Conservation (phyloP, 2,797 vertebrate species). For the Anguilla megastoma region DNA sequence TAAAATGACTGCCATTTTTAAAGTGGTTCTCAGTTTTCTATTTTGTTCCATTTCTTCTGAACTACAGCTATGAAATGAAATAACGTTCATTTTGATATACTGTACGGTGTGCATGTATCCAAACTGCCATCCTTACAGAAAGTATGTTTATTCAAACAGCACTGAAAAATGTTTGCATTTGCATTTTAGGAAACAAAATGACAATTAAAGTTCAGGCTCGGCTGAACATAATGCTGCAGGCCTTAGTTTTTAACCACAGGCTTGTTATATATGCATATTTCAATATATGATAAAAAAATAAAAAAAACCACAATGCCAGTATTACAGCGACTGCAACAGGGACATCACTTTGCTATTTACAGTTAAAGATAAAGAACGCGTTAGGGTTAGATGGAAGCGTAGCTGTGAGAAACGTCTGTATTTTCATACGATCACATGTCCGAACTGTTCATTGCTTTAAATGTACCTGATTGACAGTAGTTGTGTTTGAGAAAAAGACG, state of each 20-base stretch:
- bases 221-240: not conserved
- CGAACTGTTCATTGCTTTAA: not conserved
- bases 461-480: not conserved
- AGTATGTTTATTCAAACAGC: not conserved
- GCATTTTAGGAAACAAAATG: not conserved
- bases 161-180: not conserved
- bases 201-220: not conserved
- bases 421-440: not conserved
- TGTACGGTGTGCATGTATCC: not conserved
- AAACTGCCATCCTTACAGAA: not conserved
- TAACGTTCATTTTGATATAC: not conserved
- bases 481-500: not conserved
- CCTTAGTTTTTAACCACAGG: not conserved
- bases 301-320: not conserved
- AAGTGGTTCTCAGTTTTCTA: not conserved
- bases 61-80: not conserved
- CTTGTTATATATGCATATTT: not conserved
- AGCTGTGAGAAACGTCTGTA: not conserved
- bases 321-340: not conserved
- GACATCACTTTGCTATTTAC: not conserved
- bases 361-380: not conserved
- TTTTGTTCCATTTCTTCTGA: not conserved
- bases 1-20: conserved; percentile 6
- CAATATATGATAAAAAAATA: too few relatives aligned
- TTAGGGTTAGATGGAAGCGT: not conserved